Base-by-base conservation (phyloP, 2,888 invertebrate species). In the Drosophila mettleri region DNA sequence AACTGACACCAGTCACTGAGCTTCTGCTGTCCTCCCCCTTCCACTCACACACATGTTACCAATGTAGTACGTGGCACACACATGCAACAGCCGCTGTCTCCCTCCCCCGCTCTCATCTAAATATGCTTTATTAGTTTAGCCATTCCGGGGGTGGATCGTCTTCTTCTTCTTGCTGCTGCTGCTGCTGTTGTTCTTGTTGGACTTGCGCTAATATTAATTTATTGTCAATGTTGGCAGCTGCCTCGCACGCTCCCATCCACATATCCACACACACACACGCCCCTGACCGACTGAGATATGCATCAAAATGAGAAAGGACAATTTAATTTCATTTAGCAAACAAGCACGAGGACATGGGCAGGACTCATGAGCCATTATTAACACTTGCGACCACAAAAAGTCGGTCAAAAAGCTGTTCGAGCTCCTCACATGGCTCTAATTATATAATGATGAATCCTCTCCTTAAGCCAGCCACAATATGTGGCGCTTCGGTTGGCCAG, bases 401-500 rank as follows among this genome's bases (percentile, higher is more conserved):
- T 86, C 82, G 87, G 83, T 75, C 81, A 86, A 74, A 78, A 79
- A 66, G 51, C 62, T 62, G 57, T 58, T 57, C 73, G 55, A 68
- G 45, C 57, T 33, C 33, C 53, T 33, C 49, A 45, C 45, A 41
- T 41, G 27, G 39, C 82, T 89, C 88, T 89, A 89, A 89, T 89
- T 89, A 86, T 74, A 73, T 82, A 90, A 90, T 89, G 89, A 89
- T 89, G 89, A 86, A 89, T 89, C 74, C 80, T 62, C 39, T 33
- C 36, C 36, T 18, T 51, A 27, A 22, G 10, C 20, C 49, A 34
- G 48, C 43, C 63, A 36, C 45, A 63, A 60, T 77, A 77, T 77
- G 65, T 77, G 77, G 69, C 75, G 74, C 66, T 43, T 43, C 49
- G 34, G 34, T 3, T 34, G 49, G 10, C 49, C 49, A 49, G n/a